These are phyloP conservation scores for Cephalopholis sonnerati DNA, from an alignment of 2,113 vertebrate genomes.

Conservation along the genomic window DNA sequence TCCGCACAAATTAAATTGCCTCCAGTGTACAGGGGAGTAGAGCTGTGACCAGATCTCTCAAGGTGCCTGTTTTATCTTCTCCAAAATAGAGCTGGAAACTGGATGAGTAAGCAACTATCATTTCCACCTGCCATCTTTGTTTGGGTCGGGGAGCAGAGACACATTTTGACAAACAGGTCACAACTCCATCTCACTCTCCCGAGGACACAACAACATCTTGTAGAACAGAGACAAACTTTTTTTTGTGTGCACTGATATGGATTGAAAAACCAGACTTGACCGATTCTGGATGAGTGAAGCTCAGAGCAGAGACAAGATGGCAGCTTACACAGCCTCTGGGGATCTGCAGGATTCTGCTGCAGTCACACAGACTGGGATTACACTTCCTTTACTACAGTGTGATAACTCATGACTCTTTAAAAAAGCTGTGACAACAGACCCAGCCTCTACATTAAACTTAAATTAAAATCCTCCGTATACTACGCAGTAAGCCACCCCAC, in stretches of 20 bases:
- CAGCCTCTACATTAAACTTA: neutral
- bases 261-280: neutral
- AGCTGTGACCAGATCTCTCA: neutral
- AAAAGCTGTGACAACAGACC: neutral
- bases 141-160: neutral
- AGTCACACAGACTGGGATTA: neutral
- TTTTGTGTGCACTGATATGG: neutral
- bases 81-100: neutral
- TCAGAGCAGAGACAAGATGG: slow-evolving; percentile 11
- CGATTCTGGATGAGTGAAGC: slow-evolving; percentile 2
- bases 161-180: neutral
- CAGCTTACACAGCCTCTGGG: neutral
- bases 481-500: neutral
- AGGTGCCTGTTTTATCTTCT: neutral
- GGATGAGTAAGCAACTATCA: neutral
- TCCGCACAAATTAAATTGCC: neutral
- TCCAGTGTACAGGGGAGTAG: neutral
- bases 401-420: slow-evolving; percentile 1
- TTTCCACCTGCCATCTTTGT: neutral
- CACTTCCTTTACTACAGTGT: neutral
- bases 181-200: slow-evolving; percentile 5
- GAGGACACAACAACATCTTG: neutral
- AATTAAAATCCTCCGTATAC: neutral
- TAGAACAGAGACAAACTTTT: neutral
- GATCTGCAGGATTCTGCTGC: slow-evolving; percentile 12